Evolutionary conservation across 2,113 vertebrate genomes (phyloP).

Genomic region (Talpa occidentalis): DNA sequence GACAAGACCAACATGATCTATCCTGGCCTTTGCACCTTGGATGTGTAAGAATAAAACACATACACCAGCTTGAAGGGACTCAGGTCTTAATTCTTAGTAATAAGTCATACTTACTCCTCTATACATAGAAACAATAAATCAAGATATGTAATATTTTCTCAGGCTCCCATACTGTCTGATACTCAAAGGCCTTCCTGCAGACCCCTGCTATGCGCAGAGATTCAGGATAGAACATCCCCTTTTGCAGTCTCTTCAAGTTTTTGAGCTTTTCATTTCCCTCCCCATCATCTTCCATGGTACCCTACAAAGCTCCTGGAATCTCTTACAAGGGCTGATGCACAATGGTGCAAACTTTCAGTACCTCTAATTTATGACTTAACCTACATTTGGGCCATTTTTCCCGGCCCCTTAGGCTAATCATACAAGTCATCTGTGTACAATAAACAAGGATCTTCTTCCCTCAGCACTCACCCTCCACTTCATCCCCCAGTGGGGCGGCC

Average conservation of each 20-base stretch:
- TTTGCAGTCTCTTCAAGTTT: not conserved
- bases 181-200: slow-evolving; percentile 44
- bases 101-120: slow-evolving; percentile 15
- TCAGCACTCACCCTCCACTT: slow-evolving; percentile 46
- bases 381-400: slow-evolving; percentile 62
- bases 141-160: not conserved
- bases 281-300: not conserved
- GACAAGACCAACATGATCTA: slow-evolving; percentile 31
- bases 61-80: slow-evolving; percentile 43
- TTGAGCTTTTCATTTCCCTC: not conserved
- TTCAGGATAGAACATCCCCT: slow-evolving; percentile 7
- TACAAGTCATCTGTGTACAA: slow-evolving; percentile 69
- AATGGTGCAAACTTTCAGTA: slow-evolving; percentile 48
- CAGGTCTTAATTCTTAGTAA: not conserved
- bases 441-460: slow-evolving; percentile 66
- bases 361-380: slow-evolving; percentile 69
- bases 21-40: not conserved
- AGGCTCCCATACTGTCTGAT: not conserved
- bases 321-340: slow-evolving; percentile 53
- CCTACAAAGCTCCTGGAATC: slow-evolving; percentile 52
- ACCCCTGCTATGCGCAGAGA: not conserved
- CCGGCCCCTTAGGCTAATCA: slow-evolving; percentile 66
- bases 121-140: not conserved
- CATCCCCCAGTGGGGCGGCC: slow-evolving; percentile 19
- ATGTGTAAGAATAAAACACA: not conserved